A percentile compares a stretch with the other conserved stretches of the same genome.
Evolutionary conservation across 1,140 invertebrate species (phyloP).

Genomic region (Scaptomyza hsui): DNA sequence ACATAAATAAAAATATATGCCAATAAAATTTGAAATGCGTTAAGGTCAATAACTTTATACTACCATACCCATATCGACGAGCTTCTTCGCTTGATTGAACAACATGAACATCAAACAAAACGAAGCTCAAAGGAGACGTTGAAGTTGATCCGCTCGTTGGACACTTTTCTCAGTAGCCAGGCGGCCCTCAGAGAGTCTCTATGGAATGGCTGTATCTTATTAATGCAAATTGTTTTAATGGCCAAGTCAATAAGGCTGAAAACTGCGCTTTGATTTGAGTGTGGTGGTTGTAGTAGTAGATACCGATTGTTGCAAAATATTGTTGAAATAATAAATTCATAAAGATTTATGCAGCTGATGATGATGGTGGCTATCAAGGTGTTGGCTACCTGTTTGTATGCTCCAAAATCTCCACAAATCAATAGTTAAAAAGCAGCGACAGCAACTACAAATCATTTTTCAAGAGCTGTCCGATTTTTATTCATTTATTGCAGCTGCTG

Average conservation of each 20-base stretch:
- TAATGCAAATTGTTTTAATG: constrained; percentile 44
- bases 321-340: constrained; percentile 8
- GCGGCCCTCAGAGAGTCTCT: constrained; percentile 1
- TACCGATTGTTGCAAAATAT: constrained; percentile 47
- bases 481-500: constrained; percentile 62
- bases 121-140: constrained; percentile 44
- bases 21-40: constrained; percentile 48
- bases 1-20: constrained; percentile 24
- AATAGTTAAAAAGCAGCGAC: constrained; percentile 26
- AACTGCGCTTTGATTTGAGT: constrained; percentile 52
- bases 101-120: constrained; percentile 53
- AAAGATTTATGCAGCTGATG: constrained; percentile 32
- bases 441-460: constrained; percentile 34
- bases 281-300: constrained; percentile 2
- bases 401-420: constrained; percentile 62
- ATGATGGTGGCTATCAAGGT: constrained; percentile 18
- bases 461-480: constrained; percentile 30
- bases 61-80: constrained; percentile 16
- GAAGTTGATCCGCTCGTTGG: constrained; percentile 13
- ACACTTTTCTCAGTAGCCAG: constrained; percentile 30
- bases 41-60: constrained; percentile 67
- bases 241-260: constrained; percentile 29
- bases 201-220: constrained; percentile 24
- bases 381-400: constrained; percentile 55
- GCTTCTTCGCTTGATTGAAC: constrained; percentile 4